phyloP scores from a whole-genome alignment of 2,113 vertebrate genomes.

The Semnornis frantzii region DNA sequence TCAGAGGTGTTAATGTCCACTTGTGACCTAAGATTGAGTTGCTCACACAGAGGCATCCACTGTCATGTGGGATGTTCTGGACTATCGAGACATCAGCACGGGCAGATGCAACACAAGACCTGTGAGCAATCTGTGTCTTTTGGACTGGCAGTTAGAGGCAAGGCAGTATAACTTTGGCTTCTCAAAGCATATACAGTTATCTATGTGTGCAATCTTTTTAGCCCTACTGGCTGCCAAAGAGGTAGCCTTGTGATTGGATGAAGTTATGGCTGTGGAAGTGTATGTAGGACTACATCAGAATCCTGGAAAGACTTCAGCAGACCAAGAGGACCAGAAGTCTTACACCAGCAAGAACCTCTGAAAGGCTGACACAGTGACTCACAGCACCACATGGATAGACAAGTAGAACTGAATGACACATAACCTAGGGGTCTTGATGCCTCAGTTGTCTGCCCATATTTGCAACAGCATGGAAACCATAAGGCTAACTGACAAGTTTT shows the following conservation, averaged over 20 bases:
- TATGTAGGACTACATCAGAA: background rate
- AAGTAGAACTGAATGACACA: background rate
- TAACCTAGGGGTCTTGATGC: background rate
- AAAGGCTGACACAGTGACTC: background rate
- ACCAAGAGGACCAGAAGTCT: background rate
- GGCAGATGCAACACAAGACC: background rate
- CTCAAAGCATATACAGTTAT: background rate
- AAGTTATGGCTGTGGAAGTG: background rate
- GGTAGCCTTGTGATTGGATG: background rate
- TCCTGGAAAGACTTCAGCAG: background rate
- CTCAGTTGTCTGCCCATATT: background rate
- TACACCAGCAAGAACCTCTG: background rate
- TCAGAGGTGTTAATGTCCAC: background rate
- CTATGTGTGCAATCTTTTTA: background rate
- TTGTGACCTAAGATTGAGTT: background rate
- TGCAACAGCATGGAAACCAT: background rate
- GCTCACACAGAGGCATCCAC: background rate
- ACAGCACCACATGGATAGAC: background rate
- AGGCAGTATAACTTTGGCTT: background rate
- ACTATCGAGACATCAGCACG: background rate
- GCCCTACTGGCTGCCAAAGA: background rate
- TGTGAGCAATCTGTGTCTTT: background rate
- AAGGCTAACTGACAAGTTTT: background rate
- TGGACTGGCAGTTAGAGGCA: background rate
- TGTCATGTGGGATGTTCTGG: background rate